These are phyloP conservation scores for Phalacrocorax aristotelis DNA, from an alignment of 2,113 vertebrate species.

Conservation along the genomic window DNA sequence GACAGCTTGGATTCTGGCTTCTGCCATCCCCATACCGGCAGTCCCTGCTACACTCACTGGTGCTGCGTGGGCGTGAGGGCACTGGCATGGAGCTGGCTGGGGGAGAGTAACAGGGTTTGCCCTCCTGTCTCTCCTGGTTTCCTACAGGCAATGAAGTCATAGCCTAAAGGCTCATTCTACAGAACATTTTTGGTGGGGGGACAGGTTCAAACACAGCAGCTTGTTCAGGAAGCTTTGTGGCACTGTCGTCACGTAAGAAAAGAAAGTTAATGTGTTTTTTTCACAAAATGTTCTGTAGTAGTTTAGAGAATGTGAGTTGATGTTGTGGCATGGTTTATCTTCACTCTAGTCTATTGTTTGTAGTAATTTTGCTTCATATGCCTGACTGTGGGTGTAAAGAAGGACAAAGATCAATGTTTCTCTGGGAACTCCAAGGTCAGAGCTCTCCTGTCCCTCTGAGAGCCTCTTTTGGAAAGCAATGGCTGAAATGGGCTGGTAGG, in stretches of 20 bases:
- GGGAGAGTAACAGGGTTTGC: background rate
- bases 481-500: background rate
- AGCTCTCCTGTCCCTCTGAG: background rate
- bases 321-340: background rate
- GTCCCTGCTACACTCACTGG: background rate
- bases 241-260: background rate
- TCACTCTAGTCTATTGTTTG: background rate
- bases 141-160: background rate
- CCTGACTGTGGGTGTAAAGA: background rate
- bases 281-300: background rate
- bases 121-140: background rate
- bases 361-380: background rate
- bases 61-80: background rate
- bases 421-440: background rate
- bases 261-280: background rate
- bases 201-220: background rate
- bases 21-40: background rate
- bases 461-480: background rate
- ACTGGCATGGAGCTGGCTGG: background rate
- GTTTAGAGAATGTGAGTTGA: background rate
- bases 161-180: background rate
- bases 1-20: background rate
- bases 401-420: background rate
- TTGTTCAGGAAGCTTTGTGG: background rate
- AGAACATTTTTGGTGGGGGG: background rate